Conservation (phyloP, 1,140 invertebrate species). For the Aleiodes sp. region DNA sequence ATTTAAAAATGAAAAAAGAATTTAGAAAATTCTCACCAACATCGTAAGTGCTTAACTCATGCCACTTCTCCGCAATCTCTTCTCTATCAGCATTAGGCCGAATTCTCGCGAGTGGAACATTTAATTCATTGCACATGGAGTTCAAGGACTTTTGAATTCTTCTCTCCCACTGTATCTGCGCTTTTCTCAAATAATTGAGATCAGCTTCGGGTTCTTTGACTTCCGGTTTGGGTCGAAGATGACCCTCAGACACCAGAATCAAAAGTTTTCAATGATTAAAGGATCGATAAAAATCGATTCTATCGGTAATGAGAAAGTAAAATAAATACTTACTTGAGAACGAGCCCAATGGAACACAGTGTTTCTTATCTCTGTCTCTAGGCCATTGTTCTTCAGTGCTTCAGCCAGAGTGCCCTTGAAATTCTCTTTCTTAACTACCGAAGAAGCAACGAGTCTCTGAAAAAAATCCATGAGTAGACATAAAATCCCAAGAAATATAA, state of each 20-base stretch:
- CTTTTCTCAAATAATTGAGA: constrained; percentile 78
- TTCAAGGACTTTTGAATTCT: constrained; percentile 93
- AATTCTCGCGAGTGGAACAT: constrained; percentile 79
- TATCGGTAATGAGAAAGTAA: neutral
- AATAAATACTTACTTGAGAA: constrained; percentile 61
- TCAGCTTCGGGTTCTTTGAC: constrained; percentile 50
- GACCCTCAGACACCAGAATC: constrained; percentile 57
- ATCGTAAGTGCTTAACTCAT: constrained; percentile 90
- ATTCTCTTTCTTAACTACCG: constrained; percentile 76
- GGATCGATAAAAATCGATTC: constrained; percentile 16
- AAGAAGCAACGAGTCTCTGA: constrained; percentile 78
- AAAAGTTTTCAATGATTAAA: neutral
- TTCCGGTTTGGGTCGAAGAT: constrained; percentile 59
- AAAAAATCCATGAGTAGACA: constrained; percentile 24
- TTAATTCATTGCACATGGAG: constrained; percentile 92
- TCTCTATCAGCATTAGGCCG: constrained; percentile 82
- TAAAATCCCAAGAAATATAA: constrained; percentile 20
- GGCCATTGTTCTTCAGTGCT: constrained; percentile 77
- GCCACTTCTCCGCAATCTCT: constrained; percentile 87
- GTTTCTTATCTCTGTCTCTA: constrained; percentile 83
- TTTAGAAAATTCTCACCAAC: constrained; percentile 70
- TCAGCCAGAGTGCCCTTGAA: constrained; percentile 79
- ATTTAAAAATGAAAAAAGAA: constrained; percentile 24
- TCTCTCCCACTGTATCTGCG: constrained; percentile 91
- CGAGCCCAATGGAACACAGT: constrained; percentile 84